Base-by-base conservation (phyloP, 2,888 invertebrate genomes). In the Lordiphosa andalusiaca region DNA sequence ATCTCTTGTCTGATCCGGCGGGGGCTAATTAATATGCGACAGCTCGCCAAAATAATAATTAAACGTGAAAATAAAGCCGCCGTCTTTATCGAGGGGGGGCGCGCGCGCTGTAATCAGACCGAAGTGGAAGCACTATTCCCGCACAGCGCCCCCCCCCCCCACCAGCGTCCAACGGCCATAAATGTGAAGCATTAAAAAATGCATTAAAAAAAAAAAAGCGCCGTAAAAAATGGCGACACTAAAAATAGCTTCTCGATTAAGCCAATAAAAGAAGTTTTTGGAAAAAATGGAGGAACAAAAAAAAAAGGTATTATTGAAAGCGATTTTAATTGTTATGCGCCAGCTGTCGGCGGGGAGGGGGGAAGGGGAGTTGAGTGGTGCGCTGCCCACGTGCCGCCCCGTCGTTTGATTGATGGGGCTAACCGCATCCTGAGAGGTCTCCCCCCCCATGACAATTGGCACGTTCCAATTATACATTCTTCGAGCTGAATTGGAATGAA, bases 21-120 rank as follows among this genome's bases (percentile, higher is more conserved):
- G 25, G 25, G 58, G 53, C 64, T 53, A 74, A 82, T 76, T 76
- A 82, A 82, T 76, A 76, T 76, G 82, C 76, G 63, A 37, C 35
- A 42, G 47, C 57, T 58, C 53, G 69, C 69, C 57, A 66, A 77
- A 68, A 56, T 53, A 61, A 77, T 68, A 75, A 73, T 81, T 78
- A 62, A 63, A 59, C 70, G 77, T 74, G 33, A 40, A 51, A 52
- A 58, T 48, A 54, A 57, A 53, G 42, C 53, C 47, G 42, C 23
- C 35, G 63, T 12, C 38, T n/a, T 51, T 44, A 39, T 50, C 53
- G 58, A 65, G 59, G 59, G 67, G n/a, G n/a, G n/a, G n/a, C n/a
- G n/a, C 61, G 50, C 5, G 30, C 46, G 10, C 39, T 53, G 42
- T 57, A 52, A 48, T 49, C 58, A 44, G 58, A 39, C 47, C 35